These are phyloP conservation scores for Prietella phreatophila DNA, from an alignment of 2,113 vertebrate species.

Conservation along the genomic window DNA sequence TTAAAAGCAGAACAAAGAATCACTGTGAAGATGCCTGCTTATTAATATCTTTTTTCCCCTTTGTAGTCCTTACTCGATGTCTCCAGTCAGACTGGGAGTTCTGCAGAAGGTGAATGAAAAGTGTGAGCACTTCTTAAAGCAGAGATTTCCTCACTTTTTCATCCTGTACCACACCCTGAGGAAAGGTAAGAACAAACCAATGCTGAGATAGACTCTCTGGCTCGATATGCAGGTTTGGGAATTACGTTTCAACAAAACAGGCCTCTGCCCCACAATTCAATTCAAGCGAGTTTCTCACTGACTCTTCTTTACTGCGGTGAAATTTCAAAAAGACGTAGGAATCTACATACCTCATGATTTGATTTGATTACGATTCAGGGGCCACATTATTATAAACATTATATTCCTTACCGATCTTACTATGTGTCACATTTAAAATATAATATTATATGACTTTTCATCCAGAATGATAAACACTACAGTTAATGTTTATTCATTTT, in stretches of 20 bases:
- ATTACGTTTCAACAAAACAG: not conserved
- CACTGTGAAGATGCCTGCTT: not conserved
- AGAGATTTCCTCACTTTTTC: slow-evolving; percentile 39
- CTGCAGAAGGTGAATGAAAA: slow-evolving; percentile 43
- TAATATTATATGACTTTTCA: not conserved
- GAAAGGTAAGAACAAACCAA: slow-evolving; percentile 26
- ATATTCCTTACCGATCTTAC: not conserved
- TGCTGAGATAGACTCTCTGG: not conserved
- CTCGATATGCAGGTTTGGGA: not conserved
- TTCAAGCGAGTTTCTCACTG: not conserved
- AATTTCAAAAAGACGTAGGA: not conserved
- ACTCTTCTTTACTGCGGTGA: not conserved
- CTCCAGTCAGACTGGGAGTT: slow-evolving; percentile 32
- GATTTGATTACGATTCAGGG: not conserved
- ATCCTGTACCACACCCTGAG: slow-evolving; percentile 43
- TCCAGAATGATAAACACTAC: not conserved
- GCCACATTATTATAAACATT: not conserved
- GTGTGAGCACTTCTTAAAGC: slow-evolving; percentile 41
- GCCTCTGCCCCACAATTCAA: too few relatives aligned
- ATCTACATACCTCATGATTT: not conserved
- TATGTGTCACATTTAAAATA: not conserved
- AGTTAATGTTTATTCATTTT: too few relatives aligned
- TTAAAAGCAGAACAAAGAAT: not conserved
- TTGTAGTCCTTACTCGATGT: slow-evolving; percentile 24
- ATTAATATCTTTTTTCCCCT: not conserved